Evolutionary conservation across 2,797 vertebrate species (phyloP).

Genomic region (Tamandua tetradactyla): DNA sequence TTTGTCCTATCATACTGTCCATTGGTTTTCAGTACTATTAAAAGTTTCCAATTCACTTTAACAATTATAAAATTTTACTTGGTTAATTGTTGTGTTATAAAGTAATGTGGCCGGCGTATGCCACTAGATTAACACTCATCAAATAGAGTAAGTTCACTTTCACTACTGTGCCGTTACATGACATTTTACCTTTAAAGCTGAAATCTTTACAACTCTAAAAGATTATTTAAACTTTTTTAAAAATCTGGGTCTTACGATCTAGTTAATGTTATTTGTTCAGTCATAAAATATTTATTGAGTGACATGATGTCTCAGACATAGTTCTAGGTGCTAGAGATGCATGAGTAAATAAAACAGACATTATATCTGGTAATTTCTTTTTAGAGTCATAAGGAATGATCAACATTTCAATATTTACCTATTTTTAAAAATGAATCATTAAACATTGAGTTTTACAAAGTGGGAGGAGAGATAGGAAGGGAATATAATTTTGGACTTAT

Average conservation of each 20-base stretch:
- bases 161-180: background rate
- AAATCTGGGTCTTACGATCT: background rate
- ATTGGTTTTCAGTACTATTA: background rate
- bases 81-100: background rate
- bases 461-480: background rate
- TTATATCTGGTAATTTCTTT: background rate
- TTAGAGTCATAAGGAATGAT: background rate
- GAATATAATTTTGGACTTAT: background rate
- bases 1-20: background rate
- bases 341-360: background rate
- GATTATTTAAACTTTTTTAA: background rate
- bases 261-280: background rate
- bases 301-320: background rate
- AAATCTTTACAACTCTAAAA: background rate
- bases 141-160: background rate
- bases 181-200: background rate
- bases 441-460: background rate
- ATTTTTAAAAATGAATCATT: background rate
- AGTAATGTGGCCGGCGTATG: background rate
- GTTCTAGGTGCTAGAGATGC: background rate
- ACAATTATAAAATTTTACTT: background rate
- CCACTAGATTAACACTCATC: background rate
- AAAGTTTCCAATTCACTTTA: background rate
- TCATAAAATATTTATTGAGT: background rate
- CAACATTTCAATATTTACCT: background rate